Evolutionary conservation across 2,113 vertebrate species (phyloP).

Genomic region (Crocuta crocuta): DNA sequence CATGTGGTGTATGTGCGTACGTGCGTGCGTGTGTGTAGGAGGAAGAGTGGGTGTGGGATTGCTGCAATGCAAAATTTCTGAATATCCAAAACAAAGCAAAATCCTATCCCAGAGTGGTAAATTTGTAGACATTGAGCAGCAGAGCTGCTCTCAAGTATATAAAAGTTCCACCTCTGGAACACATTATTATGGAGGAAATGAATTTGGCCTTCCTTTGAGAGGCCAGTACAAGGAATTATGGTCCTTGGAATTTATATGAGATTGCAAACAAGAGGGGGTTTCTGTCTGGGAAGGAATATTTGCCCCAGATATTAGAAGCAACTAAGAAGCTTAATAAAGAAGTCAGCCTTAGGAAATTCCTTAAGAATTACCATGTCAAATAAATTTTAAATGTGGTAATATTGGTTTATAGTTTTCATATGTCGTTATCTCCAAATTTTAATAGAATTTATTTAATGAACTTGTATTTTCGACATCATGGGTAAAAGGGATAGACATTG

Average conservation of each 20-base stretch:
- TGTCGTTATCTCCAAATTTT: background rate
- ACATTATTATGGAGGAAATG: background rate
- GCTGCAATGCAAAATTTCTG: background rate
- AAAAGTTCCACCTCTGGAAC: background rate
- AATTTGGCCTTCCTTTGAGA: background rate
- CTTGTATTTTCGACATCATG: background rate
- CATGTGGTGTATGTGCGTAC: background rate
- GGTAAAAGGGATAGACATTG: background rate
- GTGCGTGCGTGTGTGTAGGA: background rate
- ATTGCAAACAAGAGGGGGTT: background rate
- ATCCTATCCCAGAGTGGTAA: background rate
- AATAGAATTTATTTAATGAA: background rate
- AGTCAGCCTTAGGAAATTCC: background rate
- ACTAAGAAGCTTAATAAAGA: background rate
- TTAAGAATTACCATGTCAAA: background rate
- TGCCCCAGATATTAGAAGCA: background rate
- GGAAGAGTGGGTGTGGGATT: background rate
- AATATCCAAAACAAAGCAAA: background rate
- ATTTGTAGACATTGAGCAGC: background rate
- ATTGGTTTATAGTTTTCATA: background rate
- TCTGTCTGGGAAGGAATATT: background rate
- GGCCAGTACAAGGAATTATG: background rate
- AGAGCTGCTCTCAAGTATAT: background rate
- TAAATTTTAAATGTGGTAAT: background rate
- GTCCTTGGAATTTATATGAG: background rate